Conservation (phyloP, 2,888 invertebrate genomes). For the Octonoba sinensis region DNA sequence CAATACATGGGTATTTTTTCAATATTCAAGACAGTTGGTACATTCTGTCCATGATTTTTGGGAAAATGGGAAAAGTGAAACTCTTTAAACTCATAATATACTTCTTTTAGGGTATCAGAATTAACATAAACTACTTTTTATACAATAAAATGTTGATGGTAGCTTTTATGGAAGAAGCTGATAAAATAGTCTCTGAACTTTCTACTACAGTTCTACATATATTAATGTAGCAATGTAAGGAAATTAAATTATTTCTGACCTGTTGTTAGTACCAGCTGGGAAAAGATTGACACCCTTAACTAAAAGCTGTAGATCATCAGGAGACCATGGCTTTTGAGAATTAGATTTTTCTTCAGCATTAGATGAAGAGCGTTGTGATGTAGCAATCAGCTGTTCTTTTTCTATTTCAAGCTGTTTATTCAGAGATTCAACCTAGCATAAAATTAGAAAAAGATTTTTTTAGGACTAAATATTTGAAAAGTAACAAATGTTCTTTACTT, state of each 20-base stretch:
- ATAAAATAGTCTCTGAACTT: too few relatives aligned
- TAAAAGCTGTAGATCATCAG: constrained; percentile 87
- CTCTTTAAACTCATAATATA: too few relatives aligned
- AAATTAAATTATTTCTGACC: constrained; percentile 24
- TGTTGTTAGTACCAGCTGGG: constrained; percentile 86
- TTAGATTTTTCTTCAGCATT: constrained; percentile 30
- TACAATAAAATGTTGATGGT: too few relatives aligned
- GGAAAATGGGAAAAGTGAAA: too few relatives aligned
- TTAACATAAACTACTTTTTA: too few relatives aligned
- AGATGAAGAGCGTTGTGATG: constrained; percentile 54
- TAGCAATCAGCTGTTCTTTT: constrained; percentile 72
- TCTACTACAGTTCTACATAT: too few relatives aligned
- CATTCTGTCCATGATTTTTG: too few relatives aligned
- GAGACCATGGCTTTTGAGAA: constrained; percentile 79
- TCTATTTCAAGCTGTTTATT: constrained; percentile 85
- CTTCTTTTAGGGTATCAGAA: too few relatives aligned
- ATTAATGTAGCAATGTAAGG: too few relatives aligned
- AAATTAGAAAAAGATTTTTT: not conserved
- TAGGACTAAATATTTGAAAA: not conserved
- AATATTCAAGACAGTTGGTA: too few relatives aligned
- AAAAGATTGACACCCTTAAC: constrained; percentile 98
- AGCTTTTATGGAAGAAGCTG: too few relatives aligned
- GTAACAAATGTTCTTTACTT: not conserved
- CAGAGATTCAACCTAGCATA: constrained; percentile 77
- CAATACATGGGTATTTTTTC: too few relatives aligned